Percentiles rank a stretch among this genome's conserved stretches.
Conservation (phyloP, 53 echinoderm and acorn worm genomes). For the Echinarachnius parma region DNA sequence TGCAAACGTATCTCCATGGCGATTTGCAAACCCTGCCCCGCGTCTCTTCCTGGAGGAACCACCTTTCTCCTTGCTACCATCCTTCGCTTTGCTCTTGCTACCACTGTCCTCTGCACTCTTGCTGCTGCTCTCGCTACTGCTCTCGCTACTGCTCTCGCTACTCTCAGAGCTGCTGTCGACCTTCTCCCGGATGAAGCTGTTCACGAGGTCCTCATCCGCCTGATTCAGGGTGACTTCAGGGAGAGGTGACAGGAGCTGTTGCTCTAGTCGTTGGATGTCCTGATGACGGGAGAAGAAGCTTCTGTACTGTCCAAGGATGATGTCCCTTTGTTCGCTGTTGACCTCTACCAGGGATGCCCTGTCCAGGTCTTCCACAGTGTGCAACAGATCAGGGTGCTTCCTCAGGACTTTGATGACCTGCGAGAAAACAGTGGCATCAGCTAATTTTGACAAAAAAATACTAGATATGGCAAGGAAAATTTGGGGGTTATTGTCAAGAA, state of each 20-base stretch:
- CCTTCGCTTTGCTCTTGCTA: no score
- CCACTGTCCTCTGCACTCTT: background rate
- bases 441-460: no score
- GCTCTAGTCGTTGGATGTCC: slow-evolving; percentile 26
- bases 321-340: slow-evolving; percentile 52
- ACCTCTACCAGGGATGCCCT: slow-evolving; percentile 52
- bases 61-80: no score
- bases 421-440: background rate
- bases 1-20: background rate
- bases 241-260: slow-evolving; percentile 11
- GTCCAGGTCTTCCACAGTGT: slow-evolving; percentile 52
- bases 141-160: no score
- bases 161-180: no score
- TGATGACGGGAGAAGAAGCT: slow-evolving; percentile 56
- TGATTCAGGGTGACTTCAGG: background rate
- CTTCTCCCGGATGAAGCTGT: background rate
- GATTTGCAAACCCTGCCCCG: no score
- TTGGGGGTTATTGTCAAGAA: no score
- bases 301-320: slow-evolving; percentile 58
- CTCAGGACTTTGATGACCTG: slow-evolving; percentile 53
- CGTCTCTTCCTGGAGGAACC: slow-evolving; percentile 22
- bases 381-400: slow-evolving; percentile 59
- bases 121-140: no score
- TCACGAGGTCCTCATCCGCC: background rate
- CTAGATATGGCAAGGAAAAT: no score